These are phyloP conservation scores for Chromoteleia sp. DNA, from an alignment of 2,888 invertebrate genomes.

Conservation along the genomic window DNA sequence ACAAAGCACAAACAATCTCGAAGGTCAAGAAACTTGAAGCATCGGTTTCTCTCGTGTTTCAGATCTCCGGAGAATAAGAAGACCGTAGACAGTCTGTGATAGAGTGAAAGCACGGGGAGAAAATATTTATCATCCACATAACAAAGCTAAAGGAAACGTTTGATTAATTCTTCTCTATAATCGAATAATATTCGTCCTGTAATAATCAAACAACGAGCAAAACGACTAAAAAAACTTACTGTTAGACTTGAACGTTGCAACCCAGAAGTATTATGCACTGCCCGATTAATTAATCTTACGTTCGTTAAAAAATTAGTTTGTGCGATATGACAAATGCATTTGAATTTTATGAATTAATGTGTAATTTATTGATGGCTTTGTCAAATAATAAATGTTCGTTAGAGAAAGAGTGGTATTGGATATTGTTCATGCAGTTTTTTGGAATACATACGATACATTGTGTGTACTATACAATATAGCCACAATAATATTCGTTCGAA, in stretches of 20 bases:
- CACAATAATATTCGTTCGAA: not conserved
- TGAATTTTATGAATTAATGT: slow-evolving; percentile 19
- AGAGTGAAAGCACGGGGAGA: slow-evolving; percentile 16
- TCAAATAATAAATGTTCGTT: slow-evolving; percentile 28
- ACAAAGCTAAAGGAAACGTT: slow-evolving; percentile 16
- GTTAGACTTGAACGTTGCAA: slow-evolving; percentile 32
- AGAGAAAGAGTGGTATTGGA: not conserved
- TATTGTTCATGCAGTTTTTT: not conserved
- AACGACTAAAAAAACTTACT: slow-evolving; percentile 3
- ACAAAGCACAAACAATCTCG: not conserved
- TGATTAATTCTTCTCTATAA: slow-evolving; percentile 31
- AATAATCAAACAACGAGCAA: slow-evolving; percentile 37
- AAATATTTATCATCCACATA: slow-evolving; percentile 21
- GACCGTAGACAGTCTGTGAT: slow-evolving; percentile 54
- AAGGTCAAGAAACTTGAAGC: not conserved
- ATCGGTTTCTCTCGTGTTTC: slow-evolving; percentile 32
- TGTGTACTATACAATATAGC: not conserved
- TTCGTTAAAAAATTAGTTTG: slow-evolving; percentile 7
- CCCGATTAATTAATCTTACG: slow-evolving; percentile 14
- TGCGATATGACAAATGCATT: not conserved
- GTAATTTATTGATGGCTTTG: slow-evolving; percentile 40
- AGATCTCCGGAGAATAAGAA: slow-evolving; percentile 63
- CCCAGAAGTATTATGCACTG: slow-evolving; percentile 51
- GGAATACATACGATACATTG: not conserved
- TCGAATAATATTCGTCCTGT: slow-evolving; percentile 16